Conservation (phyloP, 2,113 vertebrate genomes). For the Petaurus breviceps region DNA sequence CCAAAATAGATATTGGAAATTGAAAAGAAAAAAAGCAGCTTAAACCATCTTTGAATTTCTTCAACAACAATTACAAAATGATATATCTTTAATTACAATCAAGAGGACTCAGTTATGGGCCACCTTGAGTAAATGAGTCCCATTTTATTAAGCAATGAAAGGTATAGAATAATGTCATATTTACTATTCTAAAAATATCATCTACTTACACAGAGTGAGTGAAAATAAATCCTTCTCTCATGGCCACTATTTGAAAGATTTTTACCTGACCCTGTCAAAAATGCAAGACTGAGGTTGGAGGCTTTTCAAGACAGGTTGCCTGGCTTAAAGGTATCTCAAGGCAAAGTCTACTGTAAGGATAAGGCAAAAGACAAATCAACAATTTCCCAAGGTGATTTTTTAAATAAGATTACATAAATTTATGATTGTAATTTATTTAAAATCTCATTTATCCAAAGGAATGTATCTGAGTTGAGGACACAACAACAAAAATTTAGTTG, state of each 20-base stretch:
- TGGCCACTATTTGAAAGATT: neutral
- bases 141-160: neutral
- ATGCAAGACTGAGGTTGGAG: neutral
- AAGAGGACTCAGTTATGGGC: neutral
- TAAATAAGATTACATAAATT: neutral
- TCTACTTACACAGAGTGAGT: neutral
- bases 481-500: constrained; percentile 1
- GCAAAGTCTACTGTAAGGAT: neutral
- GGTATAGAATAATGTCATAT: neutral
- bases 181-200: neutral
- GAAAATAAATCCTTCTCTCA: neutral
- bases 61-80: neutral
- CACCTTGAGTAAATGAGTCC: neutral
- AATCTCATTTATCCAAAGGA: neutral
- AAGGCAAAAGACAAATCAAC: neutral
- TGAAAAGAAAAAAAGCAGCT: neutral
- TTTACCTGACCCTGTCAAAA: neutral
- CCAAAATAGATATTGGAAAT: neutral
- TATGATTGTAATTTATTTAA: neutral
- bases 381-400: neutral
- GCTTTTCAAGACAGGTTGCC: no score
- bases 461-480: neutral
- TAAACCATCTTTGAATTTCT: neutral
- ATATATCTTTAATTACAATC: neutral
- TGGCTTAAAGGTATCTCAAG: neutral